Base-by-base conservation (phyloP, 2,797 vertebrate genomes). In the Spea hammondii region DNA sequence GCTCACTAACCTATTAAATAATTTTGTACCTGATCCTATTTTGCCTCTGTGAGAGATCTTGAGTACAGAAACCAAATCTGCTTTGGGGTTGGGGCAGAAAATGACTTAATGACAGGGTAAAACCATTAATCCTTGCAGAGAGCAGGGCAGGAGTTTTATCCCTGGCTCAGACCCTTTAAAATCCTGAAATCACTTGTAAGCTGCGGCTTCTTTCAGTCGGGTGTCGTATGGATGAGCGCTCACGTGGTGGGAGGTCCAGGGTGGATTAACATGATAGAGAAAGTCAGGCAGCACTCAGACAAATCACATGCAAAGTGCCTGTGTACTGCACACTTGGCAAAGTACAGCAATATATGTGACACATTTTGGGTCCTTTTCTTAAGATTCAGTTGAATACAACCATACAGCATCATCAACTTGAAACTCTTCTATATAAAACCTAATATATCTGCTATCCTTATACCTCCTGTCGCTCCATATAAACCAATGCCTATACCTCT, bases 131-230 rank as follows among this genome's bases (percentile, higher is more conserved):
- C 74, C 70, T 77, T 73, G 69, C 73, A 70, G 64, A 77, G 79
- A 76, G 79, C 51, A 46, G 45, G 68, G 49, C 65, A 66, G 74
- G 70, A 80, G 79, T 59, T 81, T 81, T 77, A 81, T 81, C 79
- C 64, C 13, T 69, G 44, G 74, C 55, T 77, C 70, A 82, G 70
- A 82, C 79, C 70, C 70, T 70, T 74, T 82, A 14, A 77, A 77
- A 81, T 77, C 79, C 69, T 68, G 70, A 82, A 82, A 82, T 82
- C 79, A 77, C 74, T 82, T 82, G 79, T 82, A 82, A 82, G 75
- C 79, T 82, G 74, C 55, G 17, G 79, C 68, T 77, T 46, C 70
- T 77, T 82, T 82, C 74, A 77, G 74, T 69, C 13, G 55, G 47
- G 54, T 45, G 65, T 72, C 44, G 32, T 73, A 82, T 77, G 70